A percentile compares a stretch with the other conserved stretches of the same genome.
These are phyloP conservation scores for Amazona vittata DNA, from an alignment of 2,113 vertebrate genomes.

Conservation along the genomic window DNA sequence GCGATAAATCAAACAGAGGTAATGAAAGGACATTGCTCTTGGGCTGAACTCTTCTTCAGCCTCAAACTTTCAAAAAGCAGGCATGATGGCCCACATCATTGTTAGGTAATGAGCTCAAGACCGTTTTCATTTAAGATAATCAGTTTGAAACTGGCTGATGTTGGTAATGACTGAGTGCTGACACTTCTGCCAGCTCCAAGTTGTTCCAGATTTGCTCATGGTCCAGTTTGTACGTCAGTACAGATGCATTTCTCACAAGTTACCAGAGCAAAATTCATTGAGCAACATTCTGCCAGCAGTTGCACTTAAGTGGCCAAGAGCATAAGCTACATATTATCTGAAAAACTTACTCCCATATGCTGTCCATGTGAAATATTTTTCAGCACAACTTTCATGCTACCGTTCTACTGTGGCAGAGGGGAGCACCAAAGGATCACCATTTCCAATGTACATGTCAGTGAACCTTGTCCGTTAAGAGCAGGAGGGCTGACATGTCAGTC, in stretches of 20 bases:
- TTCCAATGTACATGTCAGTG: not conserved
- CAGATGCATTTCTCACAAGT: not conserved
- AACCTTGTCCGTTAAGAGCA: not conserved
- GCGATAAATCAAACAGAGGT: not conserved
- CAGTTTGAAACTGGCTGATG: not conserved
- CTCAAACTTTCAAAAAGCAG: conserved; percentile 14
- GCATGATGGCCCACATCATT: not conserved
- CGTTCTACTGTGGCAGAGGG: not conserved
- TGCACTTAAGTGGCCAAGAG: not conserved
- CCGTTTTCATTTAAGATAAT: not conserved
- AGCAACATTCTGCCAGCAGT: not conserved
- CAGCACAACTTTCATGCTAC: not conserved
- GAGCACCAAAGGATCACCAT: not conserved
- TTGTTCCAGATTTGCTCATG: not conserved
- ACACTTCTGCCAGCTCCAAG: not conserved
- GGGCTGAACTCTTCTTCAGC: not conserved
- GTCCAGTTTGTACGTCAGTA: not conserved
- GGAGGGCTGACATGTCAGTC: not conserved
- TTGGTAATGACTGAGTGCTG: not conserved
- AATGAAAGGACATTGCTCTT: conserved; percentile 2
- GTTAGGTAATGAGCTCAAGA: not conserved
- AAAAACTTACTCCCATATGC: not conserved
- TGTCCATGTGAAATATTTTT: not conserved
- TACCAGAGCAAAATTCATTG: not conserved
- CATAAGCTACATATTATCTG: not conserved